Percentiles rank a stretch among this genome's conserved stretches.
These are phyloP conservation scores for Strigamia crassipes DNA, from an alignment of 2,888 invertebrate genomes.

Conservation along the genomic window DNA sequence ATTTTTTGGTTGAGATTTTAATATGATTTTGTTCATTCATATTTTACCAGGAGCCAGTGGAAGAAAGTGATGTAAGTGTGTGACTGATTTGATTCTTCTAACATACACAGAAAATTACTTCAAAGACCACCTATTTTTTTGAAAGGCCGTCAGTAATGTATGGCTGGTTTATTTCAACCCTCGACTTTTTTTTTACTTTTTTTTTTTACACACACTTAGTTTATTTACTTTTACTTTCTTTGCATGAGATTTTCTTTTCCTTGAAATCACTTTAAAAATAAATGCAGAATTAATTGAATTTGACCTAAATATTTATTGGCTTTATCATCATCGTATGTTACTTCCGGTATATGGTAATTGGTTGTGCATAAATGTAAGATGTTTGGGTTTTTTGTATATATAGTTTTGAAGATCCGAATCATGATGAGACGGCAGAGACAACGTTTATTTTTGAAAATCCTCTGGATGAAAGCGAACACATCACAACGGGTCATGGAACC, in stretches of 20 bases:
- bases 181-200: background rate
- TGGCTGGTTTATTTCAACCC: constrained; percentile 10
- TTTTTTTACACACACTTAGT: background rate
- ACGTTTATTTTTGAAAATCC: constrained; percentile 48
- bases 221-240: background rate
- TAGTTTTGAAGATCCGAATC: constrained; percentile 47
- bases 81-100: constrained; percentile 30
- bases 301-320: background rate
- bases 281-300: background rate
- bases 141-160: constrained; percentile 5
- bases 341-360: background rate
- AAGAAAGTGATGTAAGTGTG: constrained; percentile 42
- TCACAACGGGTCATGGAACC: constrained; percentile 45
- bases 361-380: background rate
- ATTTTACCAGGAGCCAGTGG: constrained; percentile 39
- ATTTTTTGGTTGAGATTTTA: constrained; percentile 26
- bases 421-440: constrained; percentile 48
- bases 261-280: background rate
- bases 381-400: background rate
- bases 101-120: constrained; percentile 20
- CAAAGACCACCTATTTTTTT: constrained; percentile 7
- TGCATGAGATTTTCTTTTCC: background rate
- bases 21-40: constrained; percentile 30
- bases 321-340: background rate
- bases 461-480: constrained; percentile 45